Percentiles rank a stretch among this genome's conserved stretches.
Conservation (phyloP, 92 coral and sea anemone genomes). For the Bergia puertoricense region DNA sequence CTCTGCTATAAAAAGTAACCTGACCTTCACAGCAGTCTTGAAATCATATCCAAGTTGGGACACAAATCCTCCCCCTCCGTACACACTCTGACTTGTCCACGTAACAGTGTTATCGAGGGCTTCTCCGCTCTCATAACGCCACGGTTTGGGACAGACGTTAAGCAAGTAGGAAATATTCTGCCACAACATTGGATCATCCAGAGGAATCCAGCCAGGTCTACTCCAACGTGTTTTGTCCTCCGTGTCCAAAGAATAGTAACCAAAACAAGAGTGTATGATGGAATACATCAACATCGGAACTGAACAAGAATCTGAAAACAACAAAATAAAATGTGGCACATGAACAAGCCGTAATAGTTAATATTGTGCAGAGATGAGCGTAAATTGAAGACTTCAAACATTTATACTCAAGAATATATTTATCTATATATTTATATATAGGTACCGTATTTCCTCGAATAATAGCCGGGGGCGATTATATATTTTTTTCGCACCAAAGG, state of each 20-base stretch:
- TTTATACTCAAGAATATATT: too few relatives aligned
- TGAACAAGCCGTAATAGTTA: not conserved
- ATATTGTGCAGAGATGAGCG: too few relatives aligned
- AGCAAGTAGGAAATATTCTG: not conserved
- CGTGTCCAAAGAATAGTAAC: not conserved
- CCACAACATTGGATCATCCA: slow-evolving; percentile 8
- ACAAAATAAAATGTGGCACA: not conserved
- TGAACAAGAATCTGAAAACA: slow-evolving; percentile 20
- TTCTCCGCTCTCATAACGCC: slow-evolving; percentile 19
- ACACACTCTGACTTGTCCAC: not conserved
- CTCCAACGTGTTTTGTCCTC: slow-evolving; percentile 28
- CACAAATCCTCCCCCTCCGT: slow-evolving; percentile 37
- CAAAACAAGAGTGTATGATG: not conserved
- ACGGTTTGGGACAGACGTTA: slow-evolving; percentile 33
- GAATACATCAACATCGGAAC: not conserved
- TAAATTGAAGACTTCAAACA: too few relatives aligned
- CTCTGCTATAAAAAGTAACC: not conserved
- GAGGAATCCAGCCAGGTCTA: slow-evolving; percentile 36
- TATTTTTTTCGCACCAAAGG: too few relatives aligned
- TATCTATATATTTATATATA: too few relatives aligned
- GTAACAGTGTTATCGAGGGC: not conserved
- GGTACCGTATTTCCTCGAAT: too few relatives aligned
- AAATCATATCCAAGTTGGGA: slow-evolving; percentile 31
- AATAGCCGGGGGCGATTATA: too few relatives aligned
- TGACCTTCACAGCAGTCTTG: slow-evolving; percentile 8